These are phyloP conservation scores for Aptenodytes patagonicus DNA, from an alignment of 2,113 vertebrate genomes.

Conservation along the genomic window DNA sequence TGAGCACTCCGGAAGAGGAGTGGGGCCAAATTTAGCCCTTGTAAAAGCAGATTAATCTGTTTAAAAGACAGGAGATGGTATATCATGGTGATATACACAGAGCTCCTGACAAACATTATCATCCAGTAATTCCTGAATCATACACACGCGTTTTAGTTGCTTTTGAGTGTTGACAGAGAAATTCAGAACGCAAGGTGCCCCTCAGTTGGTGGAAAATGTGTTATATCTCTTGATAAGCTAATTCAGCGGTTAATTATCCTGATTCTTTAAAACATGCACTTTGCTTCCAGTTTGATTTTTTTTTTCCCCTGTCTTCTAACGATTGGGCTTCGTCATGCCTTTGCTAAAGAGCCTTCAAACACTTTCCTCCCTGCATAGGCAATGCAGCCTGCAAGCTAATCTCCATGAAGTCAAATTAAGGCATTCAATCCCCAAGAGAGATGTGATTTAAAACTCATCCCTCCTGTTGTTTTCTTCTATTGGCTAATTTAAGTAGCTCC, in stretches of 20 bases:
- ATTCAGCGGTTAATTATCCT: slow-evolving; percentile 35
- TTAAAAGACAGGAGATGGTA: slow-evolving; percentile 4
- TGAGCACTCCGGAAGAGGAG: neutral
- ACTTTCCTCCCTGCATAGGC: slow-evolving; percentile 6
- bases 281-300: slow-evolving; percentile 2
- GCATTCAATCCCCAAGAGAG: slow-evolving; percentile 47
- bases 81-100: neutral
- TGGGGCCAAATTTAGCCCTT: neutral
- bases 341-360: slow-evolving; percentile 62
- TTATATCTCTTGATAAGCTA: slow-evolving; percentile 22
- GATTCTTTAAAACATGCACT: slow-evolving; percentile 27
- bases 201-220: neutral
- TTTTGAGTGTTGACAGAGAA: neutral
- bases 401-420: slow-evolving; percentile 66
- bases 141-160: neutral
- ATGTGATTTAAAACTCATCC: slow-evolving; percentile 47
- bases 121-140: neutral
- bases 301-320: neutral
- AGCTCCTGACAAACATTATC: slow-evolving; percentile 10
- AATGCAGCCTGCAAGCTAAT: slow-evolving; percentile 55
- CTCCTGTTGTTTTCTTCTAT: slow-evolving; percentile 63
- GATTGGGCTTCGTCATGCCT: neutral
- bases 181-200: neutral
- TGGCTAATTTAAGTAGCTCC: slow-evolving; percentile 59
- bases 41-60: slow-evolving; percentile 24